Evolutionary conservation across 2,888 invertebrate genomes (phyloP), one percentile per base, ranked within the genome.

Genomic region (Drosophila putrida): DNA sequence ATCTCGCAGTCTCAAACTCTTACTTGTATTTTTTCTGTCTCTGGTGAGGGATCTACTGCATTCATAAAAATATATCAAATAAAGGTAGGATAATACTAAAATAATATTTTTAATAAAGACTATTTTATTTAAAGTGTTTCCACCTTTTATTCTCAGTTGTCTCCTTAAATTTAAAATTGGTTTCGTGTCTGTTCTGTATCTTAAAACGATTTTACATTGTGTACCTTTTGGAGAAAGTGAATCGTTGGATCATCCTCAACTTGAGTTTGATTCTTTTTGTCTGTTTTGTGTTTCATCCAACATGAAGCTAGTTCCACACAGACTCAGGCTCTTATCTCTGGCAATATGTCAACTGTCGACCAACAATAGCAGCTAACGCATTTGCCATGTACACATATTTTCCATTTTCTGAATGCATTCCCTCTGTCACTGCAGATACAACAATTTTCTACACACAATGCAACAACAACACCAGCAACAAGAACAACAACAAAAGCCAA

Each of bases 301-400:
- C 44, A 53, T 31, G 4, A 13, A 60, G 36, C 55, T 25, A 46
- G 43, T 44, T 53, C 28, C 53, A 25, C 20, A 20, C 44, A 46
- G 41, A 20, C 27, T 15, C 36, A 41, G 49, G 41, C 59, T 59
- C 71, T 67, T 71, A 73, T 78, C 84, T 71, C 70, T 69, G 47
- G 63, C 75, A 84, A 82, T 82, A 82, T 82, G 84, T 82, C 84
- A 82, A 75, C 70, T 70, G 54, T 49, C 6, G 39, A 63, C 44
- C 59, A 71, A 72, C 76, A 76, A 68, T 44, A 54, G 47, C 61
- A 62, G 49, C 38, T 57, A 64, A 74, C 58, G 65, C 70, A 70
- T 51, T 47, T 59, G 25, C 51, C 27, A 33, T 13, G 41, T 41
- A 46, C 58, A 57, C 61, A 69, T 57, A 60, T 74, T 74, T 74